Base-by-base conservation (phyloP, 1,140 invertebrate species). In the Phenacoccus solenopsis region DNA sequence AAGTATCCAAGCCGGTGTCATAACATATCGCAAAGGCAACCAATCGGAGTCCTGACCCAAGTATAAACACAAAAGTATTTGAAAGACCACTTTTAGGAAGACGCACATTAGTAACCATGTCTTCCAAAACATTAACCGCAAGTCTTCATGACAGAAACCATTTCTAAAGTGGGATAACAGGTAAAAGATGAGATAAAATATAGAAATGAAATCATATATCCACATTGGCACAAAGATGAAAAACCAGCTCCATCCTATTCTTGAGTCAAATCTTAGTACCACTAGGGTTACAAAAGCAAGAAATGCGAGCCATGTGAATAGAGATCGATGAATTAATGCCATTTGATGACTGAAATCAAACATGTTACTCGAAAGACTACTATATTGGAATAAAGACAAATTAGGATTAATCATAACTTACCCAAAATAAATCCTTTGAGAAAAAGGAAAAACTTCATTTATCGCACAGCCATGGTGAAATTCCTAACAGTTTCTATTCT, bases 211-310 rank as follows among this genome's bases (percentile, higher is more conserved):
- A 76, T 96, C 92, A 77, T 93, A 95, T 30, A 95, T 81, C 92
- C 92, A 96, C 82, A 97, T 85, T 7, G 94, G 94, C 61, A 94
- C 89, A 73, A 96, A 96, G 25, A 96, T 91, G 28, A 95, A 88
- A 76, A 95, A 95, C 92, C 93, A 97, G 78, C 94, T 95, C 93
- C 93, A 96, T 77, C 88, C 86, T 25, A 90, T 94, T 78, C 89
- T 85, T 21, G 87, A 85, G 79, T 96, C 93, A 56, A 96, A 80
- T 71, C 90, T 83, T 28, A 96, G 76, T 21, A 90, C 93, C 32
- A 96, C 80, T 38, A 96, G 78, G 74, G 95, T 92, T 9, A 94
- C 78, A 78, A 95, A 96, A n/a, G 93, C 86, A 27, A 95, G 78
- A 24, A 92, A 82, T 73, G 92, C 87, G 76, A 95, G 94, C 93